Evolutionary conservation across 2,113 vertebrate species (phyloP), one percentile per base, ranked within the genome.

Genomic region (Oryzias javanicus): DNA sequence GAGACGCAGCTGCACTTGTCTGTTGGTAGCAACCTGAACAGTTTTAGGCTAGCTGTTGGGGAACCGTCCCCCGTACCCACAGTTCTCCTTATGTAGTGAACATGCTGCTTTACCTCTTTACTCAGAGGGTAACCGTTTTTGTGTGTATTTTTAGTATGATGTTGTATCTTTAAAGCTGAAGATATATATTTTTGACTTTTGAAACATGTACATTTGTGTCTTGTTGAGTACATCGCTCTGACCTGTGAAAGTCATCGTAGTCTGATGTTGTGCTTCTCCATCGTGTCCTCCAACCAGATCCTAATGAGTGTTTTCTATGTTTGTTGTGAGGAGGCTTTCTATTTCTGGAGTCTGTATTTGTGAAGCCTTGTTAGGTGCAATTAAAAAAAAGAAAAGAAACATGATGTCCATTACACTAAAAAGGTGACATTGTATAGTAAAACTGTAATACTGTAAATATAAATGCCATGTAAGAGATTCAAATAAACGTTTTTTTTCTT

Each of bases 331-430:
- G 73, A 87, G 64, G 68, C 82, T 35, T 78, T 85, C 84, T 85
- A 91, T 79, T 89, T 22, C 93, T 91, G 80, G 91, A 89, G 86
- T 91, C 82, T 93, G 91, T 94, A 81, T 91, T 77, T 0, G 92
- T 95, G 88, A 87, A 93, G 85, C 85, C 93, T 76, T 92, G 88
- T 90, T 84, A 94, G 91, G 87, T 95, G 94, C 94, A 96, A 96
- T 89, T 87, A 74, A 84, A 81, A 60, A 70, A 85, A 78, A 55
- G 80, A 19, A 22, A 22, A 22, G 22, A 55, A 90, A 91, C 82
- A 83, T 83, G 82, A 86, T 77, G 69, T 81, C 76, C 50, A 83
- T 74, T 90, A 81, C 70, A 84, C 82, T 3, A 27, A 67, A 50
- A 48, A 58, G 19, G 60, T 60, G 69, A 70, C 69, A 68, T 64